A percentile compares a stretch with the other conserved stretches of the same genome.
Evolutionary conservation across 2,113 vertebrate species (phyloP).

Genomic region (Morone saxatilis): DNA sequence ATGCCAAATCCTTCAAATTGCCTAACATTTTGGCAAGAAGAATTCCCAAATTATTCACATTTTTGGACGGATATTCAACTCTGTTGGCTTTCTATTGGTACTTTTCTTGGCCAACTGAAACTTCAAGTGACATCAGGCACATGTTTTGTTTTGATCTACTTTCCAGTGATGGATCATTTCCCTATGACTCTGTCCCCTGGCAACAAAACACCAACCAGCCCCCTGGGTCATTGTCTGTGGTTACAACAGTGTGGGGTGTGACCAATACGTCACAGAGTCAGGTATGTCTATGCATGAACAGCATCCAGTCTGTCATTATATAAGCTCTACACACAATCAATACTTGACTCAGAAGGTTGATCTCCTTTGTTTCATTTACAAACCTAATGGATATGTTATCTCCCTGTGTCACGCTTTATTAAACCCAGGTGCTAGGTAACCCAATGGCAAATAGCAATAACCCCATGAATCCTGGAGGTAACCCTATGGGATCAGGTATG

Average conservation of each 20-base stretch:
- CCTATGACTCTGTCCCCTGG: slow-evolving; percentile 98
- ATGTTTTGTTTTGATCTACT: slow-evolving; percentile 60
- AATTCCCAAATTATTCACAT: slow-evolving; percentile 52
- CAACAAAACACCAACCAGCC: slow-evolving; percentile 98
- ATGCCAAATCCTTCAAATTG: slow-evolving; percentile 50
- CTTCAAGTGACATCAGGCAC: slow-evolving; percentile 52
- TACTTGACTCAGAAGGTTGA: not conserved
- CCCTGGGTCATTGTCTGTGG: slow-evolving; percentile 97
- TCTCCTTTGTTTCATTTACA: not conserved
- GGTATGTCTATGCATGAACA: slow-evolving; percentile 83
- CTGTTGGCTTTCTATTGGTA: slow-evolving; percentile 16
- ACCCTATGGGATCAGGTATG: slow-evolving; percentile 96
- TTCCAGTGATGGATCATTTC: slow-evolving; percentile 96
- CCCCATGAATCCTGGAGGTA: slow-evolving; percentile 96
- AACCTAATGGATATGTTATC: not conserved
- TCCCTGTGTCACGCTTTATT: slow-evolving; percentile 3
- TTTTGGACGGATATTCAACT: slow-evolving; percentile 31
- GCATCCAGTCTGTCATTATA: not conserved
- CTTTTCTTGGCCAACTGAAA: slow-evolving; percentile 27
- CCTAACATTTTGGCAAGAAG: slow-evolving; percentile 45
- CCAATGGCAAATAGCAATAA: slow-evolving; percentile 98
- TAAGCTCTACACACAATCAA: not conserved
- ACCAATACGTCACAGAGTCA: slow-evolving; percentile 99
- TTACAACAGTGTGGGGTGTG: slow-evolving; percentile 99
- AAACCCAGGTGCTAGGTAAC: slow-evolving; percentile 93